Evolutionary conservation across 2,113 vertebrate species (phyloP), one percentile per base, ranked within the genome.

Genomic region (Barbus barbus): DNA sequence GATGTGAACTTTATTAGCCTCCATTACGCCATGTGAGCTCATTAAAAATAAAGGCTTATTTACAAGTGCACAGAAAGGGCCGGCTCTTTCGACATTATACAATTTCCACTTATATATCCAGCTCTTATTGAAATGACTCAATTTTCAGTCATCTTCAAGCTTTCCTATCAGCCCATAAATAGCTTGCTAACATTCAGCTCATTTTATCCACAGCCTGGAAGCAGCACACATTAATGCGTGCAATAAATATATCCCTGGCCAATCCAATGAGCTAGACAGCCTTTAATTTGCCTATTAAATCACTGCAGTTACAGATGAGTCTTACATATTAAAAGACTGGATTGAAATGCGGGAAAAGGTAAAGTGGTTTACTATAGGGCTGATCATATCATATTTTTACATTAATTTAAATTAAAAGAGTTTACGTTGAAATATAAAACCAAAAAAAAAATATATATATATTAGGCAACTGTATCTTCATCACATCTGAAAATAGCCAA

Each of bases 341-440:
- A 48, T 79, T 84, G 73, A 92, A 94, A 94, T 93, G 92, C 93
- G 91, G 86, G 83, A 81, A 91, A 91, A 92, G 88, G 86, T 75
- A 13, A 69, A 60, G 78, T 91, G 93, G 26, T 51, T 22, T 13
- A 24, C 20, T 24, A 60, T 60, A 26, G 11, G n/a, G 58, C 58
- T 60, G 58, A 26, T 60, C 8, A 60, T 1, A 11, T 24, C n/a
- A 4, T 11, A 12, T 60, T 60, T 60, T 12, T 26, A 4, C 11
- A 51, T 60, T 4, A 4, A 11, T 60, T 60, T 60, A 4, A 24
- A 24, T 60, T 12, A 26, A 60, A 60, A 24, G 1, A 60, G 11
- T 12, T 60, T 9, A 24, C 2, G n/a, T n/a, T n/a, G n/a, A n/a
- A 48, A 48, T 48, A 48, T 1, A 48, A 48, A 48, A 16, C n/a